Conservation (phyloP, 2,888 invertebrate species). For the Drosophila borborema region DNA sequence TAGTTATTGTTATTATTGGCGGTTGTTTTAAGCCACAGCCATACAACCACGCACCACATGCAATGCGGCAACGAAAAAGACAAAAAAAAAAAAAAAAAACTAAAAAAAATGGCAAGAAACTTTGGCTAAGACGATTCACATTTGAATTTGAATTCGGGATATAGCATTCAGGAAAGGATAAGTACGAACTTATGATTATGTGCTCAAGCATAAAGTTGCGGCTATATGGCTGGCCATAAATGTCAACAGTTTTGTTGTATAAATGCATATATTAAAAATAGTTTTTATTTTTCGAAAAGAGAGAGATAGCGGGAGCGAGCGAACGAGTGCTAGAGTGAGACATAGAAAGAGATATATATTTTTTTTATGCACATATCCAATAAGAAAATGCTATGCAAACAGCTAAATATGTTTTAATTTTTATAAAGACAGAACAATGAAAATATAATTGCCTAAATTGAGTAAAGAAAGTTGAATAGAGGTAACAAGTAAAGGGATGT, state of each 20-base stretch:
- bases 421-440: too few species aligned
- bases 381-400: background rate
- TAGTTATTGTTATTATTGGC: conserved; percentile 79
- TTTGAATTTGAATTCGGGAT: conserved; percentile 20
- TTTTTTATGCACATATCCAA: background rate
- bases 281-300: background rate
- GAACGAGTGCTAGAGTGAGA: too few species aligned
- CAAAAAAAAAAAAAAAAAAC: background rate
- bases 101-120: conserved; percentile 7
- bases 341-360: background rate
- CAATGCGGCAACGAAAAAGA: conserved; percentile 17
- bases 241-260: conserved; percentile 13
- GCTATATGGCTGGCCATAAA: conserved; percentile 7
- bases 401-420: too few species aligned
- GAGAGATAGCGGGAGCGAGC: too few species aligned
- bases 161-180: conserved; percentile 55
- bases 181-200: conserved; percentile 58
- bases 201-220: conserved; percentile 26
- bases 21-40: conserved; percentile 52
- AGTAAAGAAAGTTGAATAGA: too few species aligned
- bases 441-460: too few species aligned
- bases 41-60: conserved; percentile 34
- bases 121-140: conserved; percentile 42
- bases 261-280: conserved; percentile 10
- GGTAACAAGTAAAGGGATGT: too few species aligned